Conservation (phyloP, 1,140 invertebrate genomes). For the Mylabris phalerata region DNA sequence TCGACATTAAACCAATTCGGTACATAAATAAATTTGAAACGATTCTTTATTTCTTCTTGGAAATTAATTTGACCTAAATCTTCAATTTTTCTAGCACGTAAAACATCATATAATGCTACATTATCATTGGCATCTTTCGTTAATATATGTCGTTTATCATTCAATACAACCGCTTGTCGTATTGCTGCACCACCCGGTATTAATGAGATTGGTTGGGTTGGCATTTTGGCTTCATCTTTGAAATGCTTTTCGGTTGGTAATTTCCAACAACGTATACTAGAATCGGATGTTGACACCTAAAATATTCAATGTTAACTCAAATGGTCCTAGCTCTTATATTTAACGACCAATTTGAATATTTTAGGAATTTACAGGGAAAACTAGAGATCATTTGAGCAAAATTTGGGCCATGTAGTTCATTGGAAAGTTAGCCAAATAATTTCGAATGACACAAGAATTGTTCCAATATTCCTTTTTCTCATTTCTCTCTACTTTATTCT, state of each 20-base stretch:
- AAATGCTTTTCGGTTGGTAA: conserved; percentile 48
- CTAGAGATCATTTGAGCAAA: no score
- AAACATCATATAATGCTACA: conserved; percentile 95
- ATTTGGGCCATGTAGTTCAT: no score
- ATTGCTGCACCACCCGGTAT: conserved; percentile 39
- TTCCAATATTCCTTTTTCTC: no score
- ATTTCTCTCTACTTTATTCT: no score
- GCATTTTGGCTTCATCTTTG: conserved; percentile 43
- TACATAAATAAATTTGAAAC: conserved; percentile 91
- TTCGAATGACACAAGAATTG: no score
- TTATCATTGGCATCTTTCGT: conserved; percentile 95
- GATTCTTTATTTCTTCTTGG: conserved; percentile 90
- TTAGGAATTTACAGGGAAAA: no score
- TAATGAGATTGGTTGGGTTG: conserved; percentile 43
- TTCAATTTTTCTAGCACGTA: conserved; percentile 85
- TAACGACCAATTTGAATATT: no score
- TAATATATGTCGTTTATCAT: conserved; percentile 93
- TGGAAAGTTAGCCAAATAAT: no score
- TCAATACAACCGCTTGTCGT: conserved; percentile 63
- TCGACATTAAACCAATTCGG: conserved; percentile 99
- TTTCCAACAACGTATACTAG: conserved; percentile 59
- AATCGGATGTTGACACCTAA: conserved; percentile 66
- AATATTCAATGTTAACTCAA: no score
- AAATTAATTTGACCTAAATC: conserved; percentile 89
- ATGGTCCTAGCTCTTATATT: no score